Evolutionary conservation across 2,888 invertebrate genomes (phyloP), one percentile per base, ranked within the genome.

Genomic region (Octodonta nipae): DNA sequence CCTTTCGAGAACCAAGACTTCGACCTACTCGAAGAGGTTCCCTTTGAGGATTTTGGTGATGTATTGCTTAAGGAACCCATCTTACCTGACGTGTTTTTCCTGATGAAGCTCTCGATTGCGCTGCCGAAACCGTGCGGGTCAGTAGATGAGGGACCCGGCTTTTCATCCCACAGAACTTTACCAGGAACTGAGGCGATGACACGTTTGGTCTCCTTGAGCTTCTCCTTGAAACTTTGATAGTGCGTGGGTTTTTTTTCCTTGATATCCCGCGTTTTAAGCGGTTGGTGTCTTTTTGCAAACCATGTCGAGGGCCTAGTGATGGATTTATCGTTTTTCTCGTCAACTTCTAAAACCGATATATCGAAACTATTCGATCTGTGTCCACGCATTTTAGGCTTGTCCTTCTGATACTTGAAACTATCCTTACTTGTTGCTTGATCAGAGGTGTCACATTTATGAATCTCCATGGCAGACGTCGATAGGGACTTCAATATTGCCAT

Each of bases 351-450:
- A 13, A 82, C 70, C 12, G 84, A 83, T 1, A 83, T 75, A 56
- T 86, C 85, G 50, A 86, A 85, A 58, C 85, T 86, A 59, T 83
- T 85, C 10, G 85, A 85, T 32, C 85, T 75, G 55, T 74, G 10
- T 11, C 8, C 8, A 5, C 14, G 13, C 14, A 27, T 10, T 27
- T 13, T 13, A 2, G 27, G 14, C 8, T 27, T 61, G 41, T 69
- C 71, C 35, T 73, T 72, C 35, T 67, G 35, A 5, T 30, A 26
- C 13, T 16, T 32, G 4, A 20, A 28, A 28, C 32, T 38, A 14
- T 5, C 32, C 31, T 26, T 37, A 66, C 33, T 53, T 38, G 7
- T 46, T 17, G 33, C 26, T n/a, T 31, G 52, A 36, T 40, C 47
- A 44, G 16, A 69, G n/a, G n/a, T n/a, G 32, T 73, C 78, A 52